A percentile compares a stretch with the other conserved stretches of the same genome.
phyloP scores from a whole-genome alignment of 2,797 vertebrate species.

The Alouatta caraya region DNA sequence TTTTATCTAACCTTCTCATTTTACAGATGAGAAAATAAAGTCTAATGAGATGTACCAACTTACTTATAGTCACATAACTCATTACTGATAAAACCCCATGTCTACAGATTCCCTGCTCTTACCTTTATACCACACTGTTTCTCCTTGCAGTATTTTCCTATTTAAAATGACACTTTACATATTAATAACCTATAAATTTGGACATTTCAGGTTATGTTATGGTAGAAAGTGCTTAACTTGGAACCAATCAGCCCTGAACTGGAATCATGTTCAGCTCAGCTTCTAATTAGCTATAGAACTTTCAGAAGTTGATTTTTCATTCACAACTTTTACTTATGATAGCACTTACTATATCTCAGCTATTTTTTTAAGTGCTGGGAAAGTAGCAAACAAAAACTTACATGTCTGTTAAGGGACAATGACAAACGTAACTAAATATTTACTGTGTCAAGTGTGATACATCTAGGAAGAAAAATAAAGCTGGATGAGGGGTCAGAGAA shows the following conservation, averaged over 20 bases:
- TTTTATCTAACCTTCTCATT: neutral
- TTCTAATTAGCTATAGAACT: neutral
- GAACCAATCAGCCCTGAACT: neutral
- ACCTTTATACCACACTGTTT: neutral
- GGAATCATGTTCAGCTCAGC: neutral
- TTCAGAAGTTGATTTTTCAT: neutral
- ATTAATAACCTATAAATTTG: neutral
- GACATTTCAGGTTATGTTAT: neutral
- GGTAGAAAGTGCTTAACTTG: neutral
- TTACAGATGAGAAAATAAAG: constrained; percentile 13
- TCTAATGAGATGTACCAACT: neutral
- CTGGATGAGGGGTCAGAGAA: neutral
- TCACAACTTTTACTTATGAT: neutral
- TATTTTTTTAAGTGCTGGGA: neutral
- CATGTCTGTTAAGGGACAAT: neutral
- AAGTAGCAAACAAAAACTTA: neutral
- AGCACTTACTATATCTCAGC: neutral
- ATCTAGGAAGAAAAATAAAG: constrained; percentile 16
- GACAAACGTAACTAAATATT: neutral
- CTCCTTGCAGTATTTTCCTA: neutral
- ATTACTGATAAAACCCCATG: neutral
- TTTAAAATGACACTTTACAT: neutral
- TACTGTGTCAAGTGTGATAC: neutral
- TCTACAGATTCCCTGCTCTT: neutral
- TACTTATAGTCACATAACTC: neutral